phyloP scores from a whole-genome alignment of 1,140 invertebrate genomes.

The Cydia amplana region DNA sequence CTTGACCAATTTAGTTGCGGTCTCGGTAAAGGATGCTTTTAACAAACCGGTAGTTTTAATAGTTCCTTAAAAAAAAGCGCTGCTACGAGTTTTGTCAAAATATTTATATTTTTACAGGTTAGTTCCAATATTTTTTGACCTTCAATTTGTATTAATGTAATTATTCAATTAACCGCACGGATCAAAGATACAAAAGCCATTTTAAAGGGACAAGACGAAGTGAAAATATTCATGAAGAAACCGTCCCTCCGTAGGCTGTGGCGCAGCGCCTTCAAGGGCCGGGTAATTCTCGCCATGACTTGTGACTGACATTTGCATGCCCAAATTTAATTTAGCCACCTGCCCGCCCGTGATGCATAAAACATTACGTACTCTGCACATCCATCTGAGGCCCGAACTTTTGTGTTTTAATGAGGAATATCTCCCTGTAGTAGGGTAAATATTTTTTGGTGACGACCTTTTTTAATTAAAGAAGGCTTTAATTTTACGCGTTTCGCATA shows the following conservation, averaged over 20 bases:
- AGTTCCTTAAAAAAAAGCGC: no score
- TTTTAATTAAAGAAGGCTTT: slow-evolving; percentile 32
- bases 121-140: no score
- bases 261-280: slow-evolving; percentile 16
- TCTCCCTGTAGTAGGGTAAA: slow-evolving; percentile 23
- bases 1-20: no score
- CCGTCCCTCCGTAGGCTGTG: neutral
- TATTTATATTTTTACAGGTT: no score
- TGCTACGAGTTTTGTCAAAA: no score
- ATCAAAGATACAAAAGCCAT: no score
- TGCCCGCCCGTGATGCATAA: slow-evolving; percentile 37
- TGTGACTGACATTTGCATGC: slow-evolving; percentile 40
- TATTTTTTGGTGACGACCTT: slow-evolving; percentile 30
- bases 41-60: no score
- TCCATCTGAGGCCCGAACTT: slow-evolving; percentile 27
- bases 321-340: slow-evolving; percentile 42
- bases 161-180: no score
- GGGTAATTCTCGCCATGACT: slow-evolving; percentile 32
- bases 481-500: slow-evolving; percentile 26
- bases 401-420: slow-evolving; percentile 31
- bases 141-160: no score
- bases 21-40: no score
- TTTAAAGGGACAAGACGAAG: no score
- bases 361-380: slow-evolving; percentile 35
- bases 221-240: neutral